Conservation (phyloP, 1,140 invertebrate genomes). For the Parapsyche elsis region DNA sequence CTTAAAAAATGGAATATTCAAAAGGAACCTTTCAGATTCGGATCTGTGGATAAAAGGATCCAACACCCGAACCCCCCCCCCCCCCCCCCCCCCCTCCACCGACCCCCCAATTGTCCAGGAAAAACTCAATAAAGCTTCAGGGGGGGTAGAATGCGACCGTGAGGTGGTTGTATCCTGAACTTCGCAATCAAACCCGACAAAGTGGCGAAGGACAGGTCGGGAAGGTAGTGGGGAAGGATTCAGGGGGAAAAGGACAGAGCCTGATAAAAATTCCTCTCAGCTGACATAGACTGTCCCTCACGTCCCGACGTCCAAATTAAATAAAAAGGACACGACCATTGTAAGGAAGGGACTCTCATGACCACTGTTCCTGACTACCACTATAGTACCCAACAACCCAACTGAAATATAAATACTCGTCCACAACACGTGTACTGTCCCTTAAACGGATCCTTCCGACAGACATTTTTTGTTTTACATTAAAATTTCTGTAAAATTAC, state of each 20-base stretch:
- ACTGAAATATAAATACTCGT: slow-evolving; percentile 22
- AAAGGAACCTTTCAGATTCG: background rate
- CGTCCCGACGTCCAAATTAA: slow-evolving; percentile 53
- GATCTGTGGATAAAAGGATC: background rate
- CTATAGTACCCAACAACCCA: background rate
- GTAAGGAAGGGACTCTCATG: slow-evolving; percentile 21
- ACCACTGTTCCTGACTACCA: background rate
- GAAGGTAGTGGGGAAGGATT: background rate
- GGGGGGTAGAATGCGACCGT: background rate
- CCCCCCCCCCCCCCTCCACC: background rate
- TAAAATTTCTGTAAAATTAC: too few relatives aligned
- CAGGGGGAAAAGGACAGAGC: slow-evolving; percentile 10
- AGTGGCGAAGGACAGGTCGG: slow-evolving; percentile 9
- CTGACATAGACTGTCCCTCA: slow-evolving; percentile 50
- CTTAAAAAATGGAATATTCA: slow-evolving; percentile 1
- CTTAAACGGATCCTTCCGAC: too few relatives aligned
- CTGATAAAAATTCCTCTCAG: slow-evolving; percentile 53
- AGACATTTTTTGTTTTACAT: too few relatives aligned
- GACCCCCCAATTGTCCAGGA: background rate
- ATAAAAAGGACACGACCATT: slow-evolving; percentile 50
- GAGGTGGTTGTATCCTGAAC: slow-evolving; percentile 36
- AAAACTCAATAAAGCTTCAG: slow-evolving; percentile 39
- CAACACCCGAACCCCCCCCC: background rate
- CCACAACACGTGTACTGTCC: background rate
- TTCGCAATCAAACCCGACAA: slow-evolving; percentile 47